Conservation (phyloP, 2,797 vertebrate genomes). For the Pelodytes ibericus region DNA sequence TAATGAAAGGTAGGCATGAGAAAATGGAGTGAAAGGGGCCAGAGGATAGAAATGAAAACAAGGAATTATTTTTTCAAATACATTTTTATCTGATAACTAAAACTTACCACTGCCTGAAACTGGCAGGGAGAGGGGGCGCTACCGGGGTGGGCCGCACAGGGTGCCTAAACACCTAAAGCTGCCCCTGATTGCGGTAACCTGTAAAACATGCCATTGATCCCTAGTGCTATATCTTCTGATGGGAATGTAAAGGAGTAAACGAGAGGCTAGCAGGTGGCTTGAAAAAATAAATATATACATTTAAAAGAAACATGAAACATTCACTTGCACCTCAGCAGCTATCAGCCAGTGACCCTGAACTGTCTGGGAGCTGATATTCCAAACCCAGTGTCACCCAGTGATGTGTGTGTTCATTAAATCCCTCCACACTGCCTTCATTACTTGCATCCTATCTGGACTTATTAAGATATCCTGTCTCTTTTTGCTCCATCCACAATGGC, state of each 20-base stretch:
- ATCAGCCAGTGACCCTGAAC: constrained; percentile 10
- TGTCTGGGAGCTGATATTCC: background rate
- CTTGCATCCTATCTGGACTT: constrained; percentile 63
- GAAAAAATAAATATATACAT: constrained; percentile 15
- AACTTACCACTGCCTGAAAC: too few relatives aligned
- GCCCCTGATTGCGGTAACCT: too few relatives aligned
- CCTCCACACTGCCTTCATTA: constrained; percentile 61
- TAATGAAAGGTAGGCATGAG: too few relatives aligned
- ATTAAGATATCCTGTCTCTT: constrained; percentile 77
- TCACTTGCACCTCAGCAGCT: constrained; percentile 1
- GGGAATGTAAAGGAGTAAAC: too few relatives aligned
- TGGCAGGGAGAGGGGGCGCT: too few relatives aligned
- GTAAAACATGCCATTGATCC: background rate
- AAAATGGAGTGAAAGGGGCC: too few relatives aligned
- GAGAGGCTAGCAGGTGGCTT: constrained; percentile 34
- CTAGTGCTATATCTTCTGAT: too few relatives aligned
- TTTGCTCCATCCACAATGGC: constrained; percentile 73
- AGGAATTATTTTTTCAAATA: too few relatives aligned
- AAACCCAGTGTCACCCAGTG: background rate
- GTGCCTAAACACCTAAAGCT: too few relatives aligned
- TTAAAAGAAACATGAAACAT: background rate
- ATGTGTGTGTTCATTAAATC: constrained; percentile 58
- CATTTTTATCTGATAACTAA: too few relatives aligned
- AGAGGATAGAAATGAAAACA: too few relatives aligned
- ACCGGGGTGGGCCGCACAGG: too few relatives aligned